Percentiles rank a stretch among this genome's conserved stretches.
phyloP scores from a whole-genome alignment of 1,140 invertebrate genomes.

The Drosophila truncata region DNA sequence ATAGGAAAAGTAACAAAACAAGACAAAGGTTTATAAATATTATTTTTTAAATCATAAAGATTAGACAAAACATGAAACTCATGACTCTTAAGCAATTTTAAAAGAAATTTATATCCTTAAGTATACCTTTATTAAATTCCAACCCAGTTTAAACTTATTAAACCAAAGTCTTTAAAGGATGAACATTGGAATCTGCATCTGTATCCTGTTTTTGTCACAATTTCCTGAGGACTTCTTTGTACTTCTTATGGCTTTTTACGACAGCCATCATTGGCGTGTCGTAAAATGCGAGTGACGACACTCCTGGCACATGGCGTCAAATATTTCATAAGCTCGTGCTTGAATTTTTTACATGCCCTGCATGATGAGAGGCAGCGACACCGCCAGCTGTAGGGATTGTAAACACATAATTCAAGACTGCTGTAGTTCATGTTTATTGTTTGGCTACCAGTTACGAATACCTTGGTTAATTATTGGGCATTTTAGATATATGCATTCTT shows the following conservation, averaged over 20 bases:
- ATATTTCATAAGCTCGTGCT: slow-evolving; percentile 79
- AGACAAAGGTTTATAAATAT: not conserved
- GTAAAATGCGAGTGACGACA: slow-evolving; percentile 75
- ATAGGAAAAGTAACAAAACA: slow-evolving; percentile 7
- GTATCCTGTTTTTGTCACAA: slow-evolving; percentile 39
- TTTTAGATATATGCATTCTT: slow-evolving; percentile 14
- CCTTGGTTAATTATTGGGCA: slow-evolving; percentile 37
- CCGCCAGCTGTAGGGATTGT: slow-evolving; percentile 63
- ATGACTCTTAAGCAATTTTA: not conserved
- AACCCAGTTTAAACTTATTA: not conserved
- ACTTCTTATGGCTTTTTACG: slow-evolving; percentile 63
- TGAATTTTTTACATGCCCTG: slow-evolving; percentile 63
- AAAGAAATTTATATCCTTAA: not conserved
- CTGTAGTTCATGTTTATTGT: slow-evolving; percentile 12
- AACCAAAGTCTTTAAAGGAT: not conserved
- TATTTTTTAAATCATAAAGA: not conserved
- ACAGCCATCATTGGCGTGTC: slow-evolving; percentile 77
- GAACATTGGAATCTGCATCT: slow-evolving; percentile 9
- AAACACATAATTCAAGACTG: slow-evolving; percentile 56
- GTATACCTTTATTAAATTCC: not conserved
- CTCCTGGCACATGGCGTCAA: slow-evolving; percentile 72
- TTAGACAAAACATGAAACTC: too few species aligned
- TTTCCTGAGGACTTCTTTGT: slow-evolving; percentile 44
- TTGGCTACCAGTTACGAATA: not conserved
- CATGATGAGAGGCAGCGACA: slow-evolving; percentile 13